These are phyloP conservation scores for Scaptomyza reducta DNA, from an alignment of 2,888 invertebrate species.

Conservation along the genomic window DNA sequence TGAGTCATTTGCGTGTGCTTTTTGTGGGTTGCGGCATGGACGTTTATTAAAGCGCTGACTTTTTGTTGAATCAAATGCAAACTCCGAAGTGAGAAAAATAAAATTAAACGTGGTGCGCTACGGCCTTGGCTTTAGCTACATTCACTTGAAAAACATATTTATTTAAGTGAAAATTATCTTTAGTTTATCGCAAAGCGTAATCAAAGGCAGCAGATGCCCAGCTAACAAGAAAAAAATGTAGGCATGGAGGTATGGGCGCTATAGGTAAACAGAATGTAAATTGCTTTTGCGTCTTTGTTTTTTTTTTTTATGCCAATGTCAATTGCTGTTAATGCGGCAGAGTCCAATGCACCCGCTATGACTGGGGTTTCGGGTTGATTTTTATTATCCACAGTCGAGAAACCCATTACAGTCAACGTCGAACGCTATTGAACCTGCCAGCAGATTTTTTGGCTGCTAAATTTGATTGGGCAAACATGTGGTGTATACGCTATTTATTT, in stretches of 20 bases:
- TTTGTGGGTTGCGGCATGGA: background rate
- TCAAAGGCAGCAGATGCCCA: conserved; percentile 25
- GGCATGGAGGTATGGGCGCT: conserved; percentile 12
- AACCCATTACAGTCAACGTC: conserved; percentile 43
- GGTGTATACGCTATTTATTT: conserved; percentile 42
- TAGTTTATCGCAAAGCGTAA: conserved; percentile 21
- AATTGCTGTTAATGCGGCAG: conserved; percentile 47
- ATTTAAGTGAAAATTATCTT: conserved; percentile 6
- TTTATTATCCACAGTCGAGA: conserved; percentile 41
- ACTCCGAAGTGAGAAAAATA: conserved; percentile 73
- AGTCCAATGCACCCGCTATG: conserved; percentile 51
- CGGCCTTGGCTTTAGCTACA: background rate
- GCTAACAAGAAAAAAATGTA: conserved; percentile 10
- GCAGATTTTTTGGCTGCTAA: conserved; percentile 31
- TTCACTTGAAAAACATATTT: background rate
- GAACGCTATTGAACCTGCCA: conserved; percentile 61
- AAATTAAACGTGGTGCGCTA: conserved; percentile 54
- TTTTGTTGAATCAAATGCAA: conserved; percentile 50
- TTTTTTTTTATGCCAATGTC: conserved; percentile 51
- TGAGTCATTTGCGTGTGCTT: background rate
- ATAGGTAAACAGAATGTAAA: conserved; percentile 70
- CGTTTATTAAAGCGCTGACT: conserved; percentile 50
- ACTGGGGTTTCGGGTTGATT: conserved; percentile 18
- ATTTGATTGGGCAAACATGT: conserved; percentile 27
- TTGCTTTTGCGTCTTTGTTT: conserved; percentile 51